Percentiles rank a stretch among this genome's conserved stretches.
Evolutionary conservation across 1,140 invertebrate genomes (phyloP).

Genomic region (Drosophila truncata): DNA sequence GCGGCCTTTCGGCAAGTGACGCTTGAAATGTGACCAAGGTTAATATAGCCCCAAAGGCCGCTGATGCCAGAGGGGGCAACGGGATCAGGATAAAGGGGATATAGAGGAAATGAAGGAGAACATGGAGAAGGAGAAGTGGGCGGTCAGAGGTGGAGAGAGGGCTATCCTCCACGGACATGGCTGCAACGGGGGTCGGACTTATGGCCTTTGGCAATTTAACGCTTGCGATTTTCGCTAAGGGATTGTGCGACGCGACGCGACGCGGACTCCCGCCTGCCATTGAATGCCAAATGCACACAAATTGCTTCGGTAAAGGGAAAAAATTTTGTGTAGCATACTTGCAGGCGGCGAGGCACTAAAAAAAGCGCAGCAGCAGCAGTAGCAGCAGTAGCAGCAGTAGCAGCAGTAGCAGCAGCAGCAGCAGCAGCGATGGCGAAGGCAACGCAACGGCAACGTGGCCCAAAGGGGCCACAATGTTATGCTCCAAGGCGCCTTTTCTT

Average conservation of each 20-base stretch:
- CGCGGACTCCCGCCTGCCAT: slow-evolving; percentile 47
- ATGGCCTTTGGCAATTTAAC: slow-evolving; percentile 74
- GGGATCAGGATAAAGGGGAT: neutral
- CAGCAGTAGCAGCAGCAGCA: slow-evolving; percentile 1
- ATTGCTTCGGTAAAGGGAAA: slow-evolving; percentile 56
- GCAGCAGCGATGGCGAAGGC: neutral
- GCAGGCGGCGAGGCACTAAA: slow-evolving; percentile 29
- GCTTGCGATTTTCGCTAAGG: slow-evolving; percentile 75
- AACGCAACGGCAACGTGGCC: slow-evolving; percentile 39
- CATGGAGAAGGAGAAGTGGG: neutral
- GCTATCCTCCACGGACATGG: slow-evolving; percentile 7
- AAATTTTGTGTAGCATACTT: slow-evolving; percentile 58
- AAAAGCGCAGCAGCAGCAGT: slow-evolving; percentile 44
- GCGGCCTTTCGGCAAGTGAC: slow-evolving; percentile 59
- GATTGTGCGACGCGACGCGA: slow-evolving; percentile 36
- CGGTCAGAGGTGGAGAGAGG: neutral
- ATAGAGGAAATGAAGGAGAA: neutral
- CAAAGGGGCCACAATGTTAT: slow-evolving; percentile 54
- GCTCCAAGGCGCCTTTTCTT: slow-evolving; percentile 58
- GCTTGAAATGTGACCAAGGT: slow-evolving; percentile 61
- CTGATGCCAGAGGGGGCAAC: neutral
- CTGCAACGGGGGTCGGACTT: slow-evolving; percentile 41
- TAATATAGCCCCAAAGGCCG: slow-evolving; percentile 46
- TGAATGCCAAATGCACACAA: slow-evolving; percentile 82
- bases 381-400: slow-evolving; percentile 5